A percentile compares a stretch with the other conserved stretches of the same genome.
Conservation (phyloP, 2,888 invertebrate species). For the Sphecodes monilicornis region DNA sequence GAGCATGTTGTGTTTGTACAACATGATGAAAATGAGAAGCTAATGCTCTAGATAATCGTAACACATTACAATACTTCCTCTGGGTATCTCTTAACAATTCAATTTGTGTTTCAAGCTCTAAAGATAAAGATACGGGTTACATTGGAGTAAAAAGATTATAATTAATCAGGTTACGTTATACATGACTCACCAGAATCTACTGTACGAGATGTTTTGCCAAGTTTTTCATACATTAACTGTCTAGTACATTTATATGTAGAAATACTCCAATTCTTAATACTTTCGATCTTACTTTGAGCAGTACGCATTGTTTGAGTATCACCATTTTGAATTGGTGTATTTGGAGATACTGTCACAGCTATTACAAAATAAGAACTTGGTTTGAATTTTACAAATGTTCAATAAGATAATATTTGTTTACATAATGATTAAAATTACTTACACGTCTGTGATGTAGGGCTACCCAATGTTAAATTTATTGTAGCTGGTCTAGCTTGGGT, state of each 20-base stretch:
- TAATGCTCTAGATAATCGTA: conserved; percentile 93
- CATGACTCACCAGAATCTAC: conserved; percentile 90
- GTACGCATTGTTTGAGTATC: conserved; percentile 88
- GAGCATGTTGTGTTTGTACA: conserved; percentile 93
- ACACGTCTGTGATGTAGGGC: conserved; percentile 86
- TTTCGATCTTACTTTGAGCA: conserved; percentile 94
- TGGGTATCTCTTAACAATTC: conserved; percentile 97
- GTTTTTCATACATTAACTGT: conserved; percentile 97
- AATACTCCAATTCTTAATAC: conserved; percentile 98
- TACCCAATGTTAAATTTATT: conserved; percentile 89
- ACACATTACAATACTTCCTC: conserved; percentile 94
- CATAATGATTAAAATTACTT: conserved; percentile 41
- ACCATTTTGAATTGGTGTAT: conserved; percentile 88
- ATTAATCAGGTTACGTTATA: neutral
- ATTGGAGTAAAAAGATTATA: conserved; percentile 22
- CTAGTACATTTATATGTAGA: conserved; percentile 99
- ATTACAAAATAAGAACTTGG: conserved; percentile 30
- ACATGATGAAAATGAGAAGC: conserved; percentile 95
- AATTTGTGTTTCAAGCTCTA: conserved; percentile 97
- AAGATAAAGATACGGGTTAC: conserved; percentile 69
- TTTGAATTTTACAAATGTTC: neutral
- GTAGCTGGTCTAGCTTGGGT: conserved; percentile 88
- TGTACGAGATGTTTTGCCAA: conserved; percentile 96
- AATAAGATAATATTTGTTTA: neutral
- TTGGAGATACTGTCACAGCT: conserved; percentile 83